A percentile compares a stretch with the other conserved stretches of the same genome.
phyloP scores from a whole-genome alignment of 2,113 vertebrate genomes.

The Chaenocephalus aceratus region DNA sequence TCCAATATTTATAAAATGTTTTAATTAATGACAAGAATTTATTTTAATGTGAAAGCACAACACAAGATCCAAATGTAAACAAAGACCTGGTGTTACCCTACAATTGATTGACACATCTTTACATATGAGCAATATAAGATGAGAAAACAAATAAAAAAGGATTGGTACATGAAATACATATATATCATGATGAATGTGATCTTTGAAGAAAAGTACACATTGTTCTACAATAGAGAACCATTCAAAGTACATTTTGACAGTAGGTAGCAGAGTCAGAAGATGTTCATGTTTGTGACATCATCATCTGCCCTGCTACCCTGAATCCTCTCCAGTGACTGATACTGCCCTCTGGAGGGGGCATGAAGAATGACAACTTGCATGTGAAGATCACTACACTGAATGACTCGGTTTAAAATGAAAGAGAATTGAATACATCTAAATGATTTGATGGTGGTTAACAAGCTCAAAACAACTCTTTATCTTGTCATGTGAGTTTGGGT shows the following conservation, averaged over 20 bases:
- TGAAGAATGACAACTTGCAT: background rate
- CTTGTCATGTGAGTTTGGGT: constrained; percentile 26
- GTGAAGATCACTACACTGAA: background rate
- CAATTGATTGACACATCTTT: background rate
- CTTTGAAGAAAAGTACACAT: background rate
- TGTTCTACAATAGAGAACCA: background rate
- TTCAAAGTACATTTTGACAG: background rate
- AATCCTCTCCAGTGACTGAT: background rate
- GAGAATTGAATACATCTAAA: background rate
- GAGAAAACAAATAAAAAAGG: background rate
- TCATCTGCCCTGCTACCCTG: background rate
- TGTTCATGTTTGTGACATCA: background rate
- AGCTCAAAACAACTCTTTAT: background rate
- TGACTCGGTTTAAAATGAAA: background rate
- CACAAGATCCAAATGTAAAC: background rate
- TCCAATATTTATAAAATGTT: no score
- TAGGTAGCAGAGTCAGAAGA: background rate
- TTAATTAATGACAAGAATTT: background rate
- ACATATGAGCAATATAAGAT: background rate
- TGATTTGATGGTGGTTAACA: background rate
- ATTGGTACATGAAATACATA: no score
- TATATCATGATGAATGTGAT: background rate
- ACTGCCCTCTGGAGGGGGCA: constrained; percentile 30
- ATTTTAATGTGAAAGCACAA: background rate
- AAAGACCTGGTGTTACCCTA: background rate